Conservation (phyloP, 2,113 vertebrate species). For the Microcebus lehilahytsara region DNA sequence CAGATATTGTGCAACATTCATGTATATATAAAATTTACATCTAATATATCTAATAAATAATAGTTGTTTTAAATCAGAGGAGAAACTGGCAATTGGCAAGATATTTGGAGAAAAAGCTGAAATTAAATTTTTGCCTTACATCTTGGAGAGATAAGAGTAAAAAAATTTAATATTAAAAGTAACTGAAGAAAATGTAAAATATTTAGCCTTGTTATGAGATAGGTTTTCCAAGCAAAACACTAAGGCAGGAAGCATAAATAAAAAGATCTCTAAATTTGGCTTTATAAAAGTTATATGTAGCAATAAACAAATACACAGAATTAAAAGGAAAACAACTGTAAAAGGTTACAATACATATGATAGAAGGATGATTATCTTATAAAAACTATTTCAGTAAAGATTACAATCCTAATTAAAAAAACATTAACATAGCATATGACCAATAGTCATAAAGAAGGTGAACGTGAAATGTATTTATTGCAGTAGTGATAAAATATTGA, state of each 20-base stretch:
- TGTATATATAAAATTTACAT: not conserved
- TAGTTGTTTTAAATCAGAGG: not conserved
- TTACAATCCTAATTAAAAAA: not conserved
- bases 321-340: not conserved
- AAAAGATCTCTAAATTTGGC: not conserved
- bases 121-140: not conserved
- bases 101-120: not conserved
- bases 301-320: not conserved
- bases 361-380: not conserved
- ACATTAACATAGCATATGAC: not conserved
- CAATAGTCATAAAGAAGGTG: not conserved
- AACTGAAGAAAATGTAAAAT: constrained; percentile 26
- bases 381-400: not conserved
- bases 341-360: not conserved
- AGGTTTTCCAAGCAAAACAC: not conserved
- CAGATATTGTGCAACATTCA: not conserved
- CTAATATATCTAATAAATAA: not conserved
- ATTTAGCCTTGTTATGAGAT: not conserved
- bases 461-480: not conserved
- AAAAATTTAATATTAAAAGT: not conserved
- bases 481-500: not conserved
- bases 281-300: not conserved
- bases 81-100: not conserved
- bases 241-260: not conserved
- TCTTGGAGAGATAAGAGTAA: not conserved